Base-by-base conservation (phyloP, 2,113 vertebrate species). In the Formicarius rufipectus region DNA sequence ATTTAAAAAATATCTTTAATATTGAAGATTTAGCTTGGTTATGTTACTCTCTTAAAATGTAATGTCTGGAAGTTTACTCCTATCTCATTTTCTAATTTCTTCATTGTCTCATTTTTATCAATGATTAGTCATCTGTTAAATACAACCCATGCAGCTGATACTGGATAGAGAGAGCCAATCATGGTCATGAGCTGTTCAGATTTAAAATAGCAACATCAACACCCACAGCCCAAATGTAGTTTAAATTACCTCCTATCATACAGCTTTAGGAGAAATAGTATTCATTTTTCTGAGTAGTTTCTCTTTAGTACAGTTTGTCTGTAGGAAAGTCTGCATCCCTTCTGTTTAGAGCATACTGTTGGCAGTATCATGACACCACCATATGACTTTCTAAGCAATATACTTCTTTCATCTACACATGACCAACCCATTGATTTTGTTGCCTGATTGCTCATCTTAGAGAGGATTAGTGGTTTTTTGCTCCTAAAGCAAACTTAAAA, bases 91-190 rank as follows among this genome's bases (percentile, higher is more conserved):
- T 93, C 50, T 80, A 60, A 55, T 77, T 17, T 76, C 49, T 80
- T 93, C 17, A 88, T 88, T 69, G 67, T 80, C 59, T 84, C 28
- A 59, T 85, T 93, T 96, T 95, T 93, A 50, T 91, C 64, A 90
- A 68, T 83, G 82, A 91, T 91, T 74, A 83, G 42, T 76, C 55
- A 90, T 67, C 82, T 91, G 87, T 81, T 66, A 85, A 96, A 94
- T 39, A 50, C 63, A 82, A 80, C 76, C 66, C 58, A 24, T 77
- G 68, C 72, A 80, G 45, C 60, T 91, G 82, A 91, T 80, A 44
- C 55, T 50, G 35, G 63, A 73, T 85, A 74, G 24, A 73, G 28
- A 64, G 49, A 73, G 31, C 91, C 45, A 89, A 71, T 89, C 87
- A 66, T 52, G 67, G 42, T 39, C 63, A 79, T 73, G 53, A 93